Conservation (phyloP, 2,797 vertebrate species). For the Eupleurogrammus muticus region DNA sequence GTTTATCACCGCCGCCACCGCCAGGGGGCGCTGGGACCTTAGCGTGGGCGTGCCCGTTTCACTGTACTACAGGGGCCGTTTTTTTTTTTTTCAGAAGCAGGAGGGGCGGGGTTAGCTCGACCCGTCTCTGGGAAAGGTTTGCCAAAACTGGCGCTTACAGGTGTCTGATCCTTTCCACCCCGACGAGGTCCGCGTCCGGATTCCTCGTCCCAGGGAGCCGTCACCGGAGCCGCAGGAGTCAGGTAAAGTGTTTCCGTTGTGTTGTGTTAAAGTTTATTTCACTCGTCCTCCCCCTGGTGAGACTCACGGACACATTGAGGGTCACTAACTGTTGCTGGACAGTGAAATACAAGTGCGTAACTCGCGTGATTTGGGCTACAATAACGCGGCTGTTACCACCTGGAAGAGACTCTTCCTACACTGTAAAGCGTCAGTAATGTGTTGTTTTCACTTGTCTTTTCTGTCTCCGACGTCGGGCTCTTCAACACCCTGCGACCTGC, state of each 20-base stretch:
- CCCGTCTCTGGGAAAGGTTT: constrained; percentile 36
- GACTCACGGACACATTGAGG: background rate
- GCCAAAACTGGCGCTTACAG: constrained; percentile 60
- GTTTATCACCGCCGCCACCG: background rate
- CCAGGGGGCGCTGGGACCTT: constrained; percentile 52
- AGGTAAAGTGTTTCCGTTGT: constrained; percentile 62
- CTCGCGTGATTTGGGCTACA: background rate
- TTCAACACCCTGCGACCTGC: constrained; percentile 36
- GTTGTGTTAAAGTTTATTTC: background rate
- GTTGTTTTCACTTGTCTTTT: constrained; percentile 37
- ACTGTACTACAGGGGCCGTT: constrained; percentile 8
- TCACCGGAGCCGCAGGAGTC: background rate
- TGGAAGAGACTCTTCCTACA: background rate
- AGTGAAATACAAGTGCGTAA: background rate
- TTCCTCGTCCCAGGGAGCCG: constrained; percentile 23
- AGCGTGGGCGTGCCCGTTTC: constrained; percentile 45
- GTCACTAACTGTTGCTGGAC: background rate
- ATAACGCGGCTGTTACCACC: background rate
- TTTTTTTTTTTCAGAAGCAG: background rate
- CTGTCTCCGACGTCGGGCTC: constrained; percentile 20
- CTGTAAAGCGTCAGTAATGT: background rate
- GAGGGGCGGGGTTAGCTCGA: constrained; percentile 61
- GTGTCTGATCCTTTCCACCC: constrained; percentile 66
- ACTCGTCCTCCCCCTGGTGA: background rate
- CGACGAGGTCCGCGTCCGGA: constrained; percentile 36